These are phyloP conservation scores for Polypterus senegalus DNA, from an alignment of 2,113 vertebrate species.

Conservation along the genomic window DNA sequence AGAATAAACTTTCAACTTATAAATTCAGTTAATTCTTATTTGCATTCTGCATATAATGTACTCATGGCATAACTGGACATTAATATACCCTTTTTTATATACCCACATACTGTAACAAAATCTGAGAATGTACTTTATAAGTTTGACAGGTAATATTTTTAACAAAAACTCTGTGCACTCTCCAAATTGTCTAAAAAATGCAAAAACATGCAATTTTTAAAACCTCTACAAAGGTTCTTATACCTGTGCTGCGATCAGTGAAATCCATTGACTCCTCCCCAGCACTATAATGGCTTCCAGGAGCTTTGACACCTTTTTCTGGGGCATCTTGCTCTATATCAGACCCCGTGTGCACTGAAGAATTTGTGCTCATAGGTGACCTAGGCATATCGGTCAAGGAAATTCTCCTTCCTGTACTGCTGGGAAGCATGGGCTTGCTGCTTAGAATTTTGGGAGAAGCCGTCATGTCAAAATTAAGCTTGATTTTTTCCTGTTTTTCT, in stretches of 20 bases:
- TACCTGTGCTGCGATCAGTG: conserved; percentile 70
- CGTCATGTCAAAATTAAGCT: conserved; percentile 91
- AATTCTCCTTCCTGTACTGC: conserved; percentile 66
- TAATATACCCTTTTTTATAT: no score
- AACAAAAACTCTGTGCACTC: no score
- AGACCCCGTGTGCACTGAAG: conserved; percentile 89
- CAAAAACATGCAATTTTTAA: no score
- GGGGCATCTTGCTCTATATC: conserved; percentile 77
- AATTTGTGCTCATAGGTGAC: conserved; percentile 94
- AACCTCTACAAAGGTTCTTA: background rate
- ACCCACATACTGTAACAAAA: no score
- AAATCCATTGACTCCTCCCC: conserved; percentile 96
- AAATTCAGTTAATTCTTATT: no score
- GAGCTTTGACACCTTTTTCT: conserved; percentile 67
- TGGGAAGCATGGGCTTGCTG: conserved; percentile 70
- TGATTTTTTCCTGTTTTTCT: conserved; percentile 86
- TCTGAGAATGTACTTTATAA: no score
- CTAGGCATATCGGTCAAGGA: conserved; percentile 87
- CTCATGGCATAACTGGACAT: no score
- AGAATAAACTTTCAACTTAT: no score
- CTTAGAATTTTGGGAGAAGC: conserved; percentile 89
- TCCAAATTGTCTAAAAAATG: no score
- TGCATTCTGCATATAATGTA: no score
- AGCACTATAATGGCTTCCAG: conserved; percentile 80
- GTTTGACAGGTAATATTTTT: no score